phyloP scores from a whole-genome alignment of 2,113 vertebrate genomes.

The Psittacus erithacus region DNA sequence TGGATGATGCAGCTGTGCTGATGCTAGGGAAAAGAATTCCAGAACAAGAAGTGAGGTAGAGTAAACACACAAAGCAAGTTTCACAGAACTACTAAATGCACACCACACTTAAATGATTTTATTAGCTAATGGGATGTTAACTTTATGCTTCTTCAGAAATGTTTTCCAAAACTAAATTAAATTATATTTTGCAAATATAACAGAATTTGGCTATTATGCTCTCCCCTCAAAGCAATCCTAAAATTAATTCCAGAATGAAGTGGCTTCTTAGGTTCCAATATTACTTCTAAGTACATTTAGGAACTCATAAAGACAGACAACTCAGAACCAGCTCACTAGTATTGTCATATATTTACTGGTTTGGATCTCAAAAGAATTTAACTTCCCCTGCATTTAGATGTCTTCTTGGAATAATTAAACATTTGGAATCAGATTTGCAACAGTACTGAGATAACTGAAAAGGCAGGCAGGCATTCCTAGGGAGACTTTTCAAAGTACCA shows the following conservation, averaged over 20 bases:
- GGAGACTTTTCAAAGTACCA: not conserved
- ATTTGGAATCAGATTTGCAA: not conserved
- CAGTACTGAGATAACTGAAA: not conserved
- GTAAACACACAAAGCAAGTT: slow-evolving; percentile 53
- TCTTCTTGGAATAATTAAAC: not conserved
- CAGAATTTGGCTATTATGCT: not conserved
- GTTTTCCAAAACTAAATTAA: not conserved
- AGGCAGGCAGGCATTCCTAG: not conserved
- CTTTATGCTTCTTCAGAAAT: not conserved
- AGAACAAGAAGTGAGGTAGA: slow-evolving; percentile 63
- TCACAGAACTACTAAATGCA: not conserved
- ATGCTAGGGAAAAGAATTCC: slow-evolving; percentile 40
- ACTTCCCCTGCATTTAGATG: not conserved
- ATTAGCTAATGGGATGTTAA: slow-evolving; percentile 38
- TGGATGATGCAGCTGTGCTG: slow-evolving; percentile 64
- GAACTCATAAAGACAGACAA: not conserved
- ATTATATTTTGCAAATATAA: not conserved
- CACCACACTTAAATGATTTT: not conserved
- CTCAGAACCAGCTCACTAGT: not conserved
- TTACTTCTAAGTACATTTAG: not conserved
- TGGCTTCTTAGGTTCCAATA: not conserved
- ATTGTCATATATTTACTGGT: not conserved
- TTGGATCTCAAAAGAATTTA: not conserved
- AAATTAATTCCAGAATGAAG: not conserved
- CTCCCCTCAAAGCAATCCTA: not conserved